Percentiles rank a stretch among this genome's conserved stretches.
Conservation (phyloP, 2,113 vertebrate species). For the Callionymus lyra region DNA sequence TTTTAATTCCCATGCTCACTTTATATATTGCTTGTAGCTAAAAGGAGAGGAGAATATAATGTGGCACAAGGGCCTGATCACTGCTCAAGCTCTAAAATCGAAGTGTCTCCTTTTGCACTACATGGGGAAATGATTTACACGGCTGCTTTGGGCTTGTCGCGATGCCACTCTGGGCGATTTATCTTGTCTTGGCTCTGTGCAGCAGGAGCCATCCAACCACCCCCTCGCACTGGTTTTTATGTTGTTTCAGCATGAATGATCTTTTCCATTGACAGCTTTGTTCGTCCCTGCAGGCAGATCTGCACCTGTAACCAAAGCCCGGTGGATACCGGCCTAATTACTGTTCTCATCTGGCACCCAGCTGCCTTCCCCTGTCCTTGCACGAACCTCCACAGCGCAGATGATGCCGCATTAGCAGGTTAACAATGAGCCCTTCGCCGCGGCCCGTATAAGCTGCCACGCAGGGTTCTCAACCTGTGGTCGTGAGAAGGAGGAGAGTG, state of each 20-base stretch:
- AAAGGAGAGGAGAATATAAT: too few species aligned
- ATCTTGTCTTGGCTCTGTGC: slow-evolving; percentile 35
- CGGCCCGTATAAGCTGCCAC: background rate
- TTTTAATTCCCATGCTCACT: too few species aligned
- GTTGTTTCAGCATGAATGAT: slow-evolving; percentile 59
- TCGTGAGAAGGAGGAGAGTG: background rate
- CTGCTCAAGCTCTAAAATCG: slow-evolving; percentile 13
- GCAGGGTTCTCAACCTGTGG: slow-evolving; percentile 4
- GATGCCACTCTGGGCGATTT: slow-evolving; percentile 50
- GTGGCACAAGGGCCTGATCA: background rate
- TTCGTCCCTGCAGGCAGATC: slow-evolving; percentile 43
- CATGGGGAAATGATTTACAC: slow-evolving; percentile 44
- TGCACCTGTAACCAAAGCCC: slow-evolving; percentile 57
- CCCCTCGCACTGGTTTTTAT: slow-evolving; percentile 18
- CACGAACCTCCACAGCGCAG: slow-evolving; percentile 28
- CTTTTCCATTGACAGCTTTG: slow-evolving; percentile 56
- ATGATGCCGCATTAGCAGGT: slow-evolving; percentile 23
- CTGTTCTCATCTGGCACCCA: slow-evolving; percentile 52
- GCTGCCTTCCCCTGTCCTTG: slow-evolving; percentile 44
- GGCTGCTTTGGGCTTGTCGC: slow-evolving; percentile 31
- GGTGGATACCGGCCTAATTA: slow-evolving; percentile 57
- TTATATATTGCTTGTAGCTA: too few species aligned
- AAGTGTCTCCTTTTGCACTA: slow-evolving; percentile 24
- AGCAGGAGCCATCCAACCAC: slow-evolving; percentile 18
- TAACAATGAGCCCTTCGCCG: slow-evolving; percentile 25